Evolutionary conservation across 2,113 vertebrate species (phyloP).

Genomic region (Phyllostomus hastatus): DNA sequence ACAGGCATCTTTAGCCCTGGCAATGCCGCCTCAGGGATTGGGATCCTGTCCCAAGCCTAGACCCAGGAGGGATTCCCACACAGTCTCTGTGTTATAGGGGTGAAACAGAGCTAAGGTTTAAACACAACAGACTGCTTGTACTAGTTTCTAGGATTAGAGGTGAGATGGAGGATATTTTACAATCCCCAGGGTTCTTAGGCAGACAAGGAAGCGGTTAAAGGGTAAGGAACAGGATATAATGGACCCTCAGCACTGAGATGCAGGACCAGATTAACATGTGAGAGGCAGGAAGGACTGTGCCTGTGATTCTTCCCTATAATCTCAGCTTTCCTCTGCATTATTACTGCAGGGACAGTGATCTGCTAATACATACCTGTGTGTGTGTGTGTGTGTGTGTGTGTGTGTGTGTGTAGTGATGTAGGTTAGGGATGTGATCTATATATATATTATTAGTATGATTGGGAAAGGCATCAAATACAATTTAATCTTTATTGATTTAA

Average conservation of each 20-base stretch:
- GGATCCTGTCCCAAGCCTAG: background rate
- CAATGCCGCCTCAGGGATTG: no score
- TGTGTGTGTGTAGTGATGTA: background rate
- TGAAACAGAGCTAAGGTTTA: background rate
- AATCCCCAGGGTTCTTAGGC: background rate
- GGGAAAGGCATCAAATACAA: background rate
- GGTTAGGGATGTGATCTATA: background rate
- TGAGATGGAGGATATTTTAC: background rate
- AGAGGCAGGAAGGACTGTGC: background rate
- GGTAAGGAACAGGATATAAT: background rate
- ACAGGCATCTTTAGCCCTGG: background rate
- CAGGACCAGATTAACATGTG: background rate
- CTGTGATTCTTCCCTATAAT: background rate
- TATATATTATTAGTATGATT: background rate
- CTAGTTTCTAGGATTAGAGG: background rate
- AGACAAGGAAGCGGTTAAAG: background rate
- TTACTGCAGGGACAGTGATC: background rate
- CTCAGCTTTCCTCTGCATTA: background rate
- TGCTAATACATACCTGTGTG: background rate
- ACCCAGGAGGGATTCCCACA: background rate
- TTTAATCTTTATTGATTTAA: conserved; percentile 20
- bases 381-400: background rate
- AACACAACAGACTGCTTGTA: background rate
- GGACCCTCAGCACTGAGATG: background rate
- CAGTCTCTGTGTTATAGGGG: background rate